Evolutionary conservation across 2,888 invertebrate genomes (phyloP), one percentile per base, ranked within the genome.

Genomic region (Erebia ligea): DNA sequence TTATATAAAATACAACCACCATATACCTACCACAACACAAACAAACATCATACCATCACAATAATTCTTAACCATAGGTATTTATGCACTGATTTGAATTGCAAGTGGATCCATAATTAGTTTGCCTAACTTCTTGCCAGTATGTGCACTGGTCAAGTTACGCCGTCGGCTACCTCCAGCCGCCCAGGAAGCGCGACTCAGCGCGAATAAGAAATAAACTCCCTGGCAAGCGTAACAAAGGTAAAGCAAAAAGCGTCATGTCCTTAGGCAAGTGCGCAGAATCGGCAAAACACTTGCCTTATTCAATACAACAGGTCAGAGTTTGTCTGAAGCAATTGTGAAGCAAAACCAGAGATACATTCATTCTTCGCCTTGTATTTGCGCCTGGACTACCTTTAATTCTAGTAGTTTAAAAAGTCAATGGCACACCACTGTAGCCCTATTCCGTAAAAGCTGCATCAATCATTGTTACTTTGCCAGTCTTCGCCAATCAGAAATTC

Each of bases 131-230:
- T 19, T 19, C 54, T 11, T 54, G 10, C 19, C 54, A 10, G 54
- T 54, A 17, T 54, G 54, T 54, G 6, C 56, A 25, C 13, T 25
- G 56, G 13, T 13, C 13, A 13, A 25, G 56, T 48, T 61, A 40
- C 77, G 91, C 92, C 90, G 78, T 81, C 75, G 90, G 92, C 87
- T 80, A 82, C 84, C 84, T 81, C 86, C 86, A 89, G 86, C 92
- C 91, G 91, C 92, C 91, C 92, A 92, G 92, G 92, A 93, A 93
- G 92, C 89, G 84, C 85, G 84, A 87, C 87, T 92, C 92, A 92
- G 85, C 92, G 89, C 88, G 88, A 92, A 91, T 90, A 90, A 90
- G 90, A 92, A 91, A 92, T 91, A 91, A 92, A 91, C 90, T 89
- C 87, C 82, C 82, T 86, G 89, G 89, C 91, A 89, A 92, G 91